Conservation (phyloP, 2,797 vertebrate genomes). For the Bovichtus diacanthus region DNA sequence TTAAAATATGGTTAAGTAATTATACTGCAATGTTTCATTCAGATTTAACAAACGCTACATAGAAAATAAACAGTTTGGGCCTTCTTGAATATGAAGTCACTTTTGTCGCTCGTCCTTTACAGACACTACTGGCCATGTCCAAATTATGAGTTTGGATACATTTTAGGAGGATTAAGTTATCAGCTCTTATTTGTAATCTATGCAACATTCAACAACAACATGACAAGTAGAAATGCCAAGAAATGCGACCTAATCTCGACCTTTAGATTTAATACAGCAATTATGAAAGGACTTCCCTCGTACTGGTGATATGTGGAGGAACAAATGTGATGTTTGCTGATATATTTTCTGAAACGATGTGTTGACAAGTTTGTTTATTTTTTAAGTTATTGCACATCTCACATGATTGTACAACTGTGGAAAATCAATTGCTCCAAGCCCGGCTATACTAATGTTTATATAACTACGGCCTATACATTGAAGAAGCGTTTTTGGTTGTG, state of each 20-base stretch:
- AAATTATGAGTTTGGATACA: slow-evolving; percentile 52
- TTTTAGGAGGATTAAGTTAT: slow-evolving; percentile 49
- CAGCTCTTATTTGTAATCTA: slow-evolving; percentile 82
- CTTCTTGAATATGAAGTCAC: slow-evolving; percentile 60
- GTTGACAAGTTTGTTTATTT: slow-evolving; percentile 67
- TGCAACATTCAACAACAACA: slow-evolving; percentile 80
- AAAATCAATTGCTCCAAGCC: slow-evolving; percentile 75
- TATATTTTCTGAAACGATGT: slow-evolving; percentile 70
- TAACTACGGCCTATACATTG: slow-evolving; percentile 67
- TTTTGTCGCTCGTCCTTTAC: slow-evolving; percentile 52
- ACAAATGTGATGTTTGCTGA: slow-evolving; percentile 61
- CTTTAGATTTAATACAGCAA: slow-evolving; percentile 37
- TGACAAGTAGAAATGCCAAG: slow-evolving; percentile 39
- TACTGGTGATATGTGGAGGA: slow-evolving; percentile 54
- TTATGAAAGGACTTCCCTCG: slow-evolving; percentile 40
- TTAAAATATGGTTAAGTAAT: slow-evolving; percentile 77
- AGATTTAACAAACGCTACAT: slow-evolving; percentile 65
- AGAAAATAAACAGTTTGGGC: slow-evolving; percentile 65
- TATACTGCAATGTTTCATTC: slow-evolving; percentile 67
- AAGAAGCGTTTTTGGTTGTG: slow-evolving; percentile 81
- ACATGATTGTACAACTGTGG: slow-evolving; percentile 88
- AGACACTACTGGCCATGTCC: slow-evolving; percentile 52
- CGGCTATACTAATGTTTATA: slow-evolving; percentile 67
- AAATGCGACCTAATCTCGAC: slow-evolving; percentile 49
- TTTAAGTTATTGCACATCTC: slow-evolving; percentile 82